A percentile compares a stretch with the other conserved stretches of the same genome.
Evolutionary conservation across 1,140 invertebrate genomes (phyloP).

Genomic region (Drosophila bocki): DNA sequence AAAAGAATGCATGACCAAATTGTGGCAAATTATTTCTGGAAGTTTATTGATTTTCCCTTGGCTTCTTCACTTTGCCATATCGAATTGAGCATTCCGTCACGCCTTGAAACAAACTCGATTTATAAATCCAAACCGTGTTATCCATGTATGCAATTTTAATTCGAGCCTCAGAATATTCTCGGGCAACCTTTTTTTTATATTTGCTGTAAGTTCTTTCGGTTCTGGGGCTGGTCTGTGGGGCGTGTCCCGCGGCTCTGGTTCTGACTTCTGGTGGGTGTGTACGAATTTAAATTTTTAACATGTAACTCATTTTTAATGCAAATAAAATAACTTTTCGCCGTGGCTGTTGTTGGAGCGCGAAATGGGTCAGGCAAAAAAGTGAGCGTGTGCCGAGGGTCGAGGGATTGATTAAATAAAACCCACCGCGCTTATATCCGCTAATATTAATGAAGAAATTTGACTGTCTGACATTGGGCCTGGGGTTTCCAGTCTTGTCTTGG

Average conservation of each 20-base stretch:
- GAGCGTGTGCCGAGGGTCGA: slow-evolving; percentile 44
- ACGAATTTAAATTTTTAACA: slow-evolving; percentile 79
- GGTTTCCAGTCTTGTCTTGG: slow-evolving; percentile 17
- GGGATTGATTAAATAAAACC: slow-evolving; percentile 62
- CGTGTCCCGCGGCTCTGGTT: slow-evolving; percentile 47
- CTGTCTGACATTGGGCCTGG: slow-evolving; percentile 27
- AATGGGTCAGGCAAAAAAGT: slow-evolving; percentile 73
- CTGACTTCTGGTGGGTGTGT: slow-evolving; percentile 67
- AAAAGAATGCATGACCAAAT: background rate
- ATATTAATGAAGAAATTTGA: slow-evolving; percentile 64
- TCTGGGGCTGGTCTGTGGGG: slow-evolving; percentile 32
- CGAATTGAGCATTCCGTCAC: slow-evolving; percentile 43
- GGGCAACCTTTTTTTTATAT: slow-evolving; percentile 54
- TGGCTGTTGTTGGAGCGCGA: slow-evolving; percentile 44
- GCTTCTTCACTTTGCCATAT: slow-evolving; percentile 7
- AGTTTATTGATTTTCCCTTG: slow-evolving; percentile 8
- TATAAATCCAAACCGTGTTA: slow-evolving; percentile 36
- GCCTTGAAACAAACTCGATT: slow-evolving; percentile 38
- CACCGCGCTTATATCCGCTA: slow-evolving; percentile 29
- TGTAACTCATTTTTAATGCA: slow-evolving; percentile 82
- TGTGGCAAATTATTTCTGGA: background rate
- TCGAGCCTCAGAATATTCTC: slow-evolving; percentile 46
- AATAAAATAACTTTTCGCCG: slow-evolving; percentile 65
- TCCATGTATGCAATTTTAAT: slow-evolving; percentile 50
- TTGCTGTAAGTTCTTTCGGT: slow-evolving; percentile 22